Conservation (phyloP, 2,797 vertebrate genomes). For the Melanotaenia pygmaea region DNA sequence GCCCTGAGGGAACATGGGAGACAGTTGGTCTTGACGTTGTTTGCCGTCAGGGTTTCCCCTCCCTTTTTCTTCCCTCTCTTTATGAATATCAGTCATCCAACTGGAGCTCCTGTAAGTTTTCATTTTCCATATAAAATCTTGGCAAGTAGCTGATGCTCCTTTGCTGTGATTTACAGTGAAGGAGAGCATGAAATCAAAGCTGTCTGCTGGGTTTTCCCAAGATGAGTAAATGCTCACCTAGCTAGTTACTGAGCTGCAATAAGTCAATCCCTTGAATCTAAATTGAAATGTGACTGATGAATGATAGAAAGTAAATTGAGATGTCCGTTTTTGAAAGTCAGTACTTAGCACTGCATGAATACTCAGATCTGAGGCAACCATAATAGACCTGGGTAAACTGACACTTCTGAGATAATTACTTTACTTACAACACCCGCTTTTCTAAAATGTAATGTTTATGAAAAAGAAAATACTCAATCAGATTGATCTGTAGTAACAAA, state of each 20-base stretch:
- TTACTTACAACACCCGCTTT: background rate
- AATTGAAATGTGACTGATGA: conserved; percentile 52
- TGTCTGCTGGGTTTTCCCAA: conserved; percentile 21
- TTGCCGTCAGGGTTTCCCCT: conserved; percentile 60
- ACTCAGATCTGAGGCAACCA: conserved; percentile 4
- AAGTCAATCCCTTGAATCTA: conserved; percentile 47
- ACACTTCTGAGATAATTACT: background rate
- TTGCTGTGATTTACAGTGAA: conserved; percentile 49
- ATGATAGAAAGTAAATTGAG: conserved; percentile 37
- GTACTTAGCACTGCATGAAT: background rate
- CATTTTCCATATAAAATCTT: conserved; percentile 32
- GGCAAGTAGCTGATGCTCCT: conserved; percentile 32
- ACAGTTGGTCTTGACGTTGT: conserved; percentile 68
- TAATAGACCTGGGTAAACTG: background rate
- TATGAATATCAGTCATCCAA: conserved; percentile 30
- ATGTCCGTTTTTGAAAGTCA: conserved; percentile 13
- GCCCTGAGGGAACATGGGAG: conserved; percentile 59
- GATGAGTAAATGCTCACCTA: conserved; percentile 24
- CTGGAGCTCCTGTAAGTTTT: conserved; percentile 17
- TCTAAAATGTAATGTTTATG: background rate
- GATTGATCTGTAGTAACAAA: background rate
- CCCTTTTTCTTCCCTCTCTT: conserved; percentile 4
- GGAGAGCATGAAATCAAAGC: conserved; percentile 48
- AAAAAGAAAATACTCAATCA: background rate
- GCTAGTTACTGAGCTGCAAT: conserved; percentile 27